Base-by-base conservation (phyloP, 2,113 vertebrate genomes). In the Spilogale gracilis region DNA sequence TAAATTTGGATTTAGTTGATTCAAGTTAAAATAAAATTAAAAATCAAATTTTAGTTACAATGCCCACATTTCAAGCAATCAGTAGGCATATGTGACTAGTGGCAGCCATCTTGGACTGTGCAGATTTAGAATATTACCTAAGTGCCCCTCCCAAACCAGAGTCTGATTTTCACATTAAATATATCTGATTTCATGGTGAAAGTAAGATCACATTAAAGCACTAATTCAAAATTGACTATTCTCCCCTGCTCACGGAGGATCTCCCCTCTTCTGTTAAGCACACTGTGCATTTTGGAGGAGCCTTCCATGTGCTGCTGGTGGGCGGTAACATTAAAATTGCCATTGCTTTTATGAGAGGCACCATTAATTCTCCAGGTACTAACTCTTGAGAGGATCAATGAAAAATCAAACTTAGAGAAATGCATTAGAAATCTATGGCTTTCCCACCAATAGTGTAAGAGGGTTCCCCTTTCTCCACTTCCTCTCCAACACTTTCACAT, bases 211-310 rank as follows among this genome's bases (percentile, higher is more conserved):
- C 8, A 56, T 50, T n/a, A 52, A 25, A 76, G 12, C 4, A 84
- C 21, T n/a, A 50, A 87, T 67, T 81, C 21, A 43, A 20, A 76
- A 12, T 60, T 61, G n/a, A 48, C 0, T 18, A 2, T 45, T 58
- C 12, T n/a, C 6, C 10, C 1, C 25, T 65, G 45, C n/a, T 54
- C 32, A 20, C 0, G 4, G 6, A 38, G 10, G 9, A n/a, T 16
- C 13, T 81, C 18, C 8, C 7, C 10, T 65, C 12, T 52, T 67
- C 30, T 73, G 4, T 10, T 3, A 45, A 83, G 6, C 45, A n/a
- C 0, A 5, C 23, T 6, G 1, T 69, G 20, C 3, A 76, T 56
- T 12, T 30, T 9, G 43, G 10, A 87, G 9, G 13, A 17, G 12
- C 17, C 18, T 32, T 43, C 32, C 43, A 25, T 7, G 1, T 69